A percentile compares a stretch with the other conserved stretches of the same genome.
Conservation (phyloP, 2,888 invertebrate species). For the Yponomeuta evonymella region DNA sequence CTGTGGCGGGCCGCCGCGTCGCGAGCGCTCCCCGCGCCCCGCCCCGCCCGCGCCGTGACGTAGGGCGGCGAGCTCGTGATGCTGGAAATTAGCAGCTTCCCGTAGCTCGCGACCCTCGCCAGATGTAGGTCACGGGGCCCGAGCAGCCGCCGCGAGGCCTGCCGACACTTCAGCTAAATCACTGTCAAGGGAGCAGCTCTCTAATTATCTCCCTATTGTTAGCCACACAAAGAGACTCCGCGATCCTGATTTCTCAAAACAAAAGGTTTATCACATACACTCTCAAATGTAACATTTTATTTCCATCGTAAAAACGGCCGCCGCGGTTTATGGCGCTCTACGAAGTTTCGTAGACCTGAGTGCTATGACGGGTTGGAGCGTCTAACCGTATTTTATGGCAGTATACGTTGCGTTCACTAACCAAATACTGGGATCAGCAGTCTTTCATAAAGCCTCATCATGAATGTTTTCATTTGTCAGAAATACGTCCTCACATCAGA, state of each 20-base stretch:
- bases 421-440: not conserved
- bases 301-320: slow-evolving; percentile 13
- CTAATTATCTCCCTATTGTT: not conserved
- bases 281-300: slow-evolving; percentile 13
- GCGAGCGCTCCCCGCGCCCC: slow-evolving; percentile 38
- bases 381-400: not conserved
- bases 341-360: slow-evolving; percentile 9
- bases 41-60: slow-evolving; percentile 59
- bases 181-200: not conserved
- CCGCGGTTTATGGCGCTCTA: slow-evolving; percentile 9
- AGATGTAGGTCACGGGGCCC: slow-evolving; percentile 75
- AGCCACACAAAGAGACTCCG: not conserved
- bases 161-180: slow-evolving; percentile 61
- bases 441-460: not conserved
- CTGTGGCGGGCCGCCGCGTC: slow-evolving; percentile 52
- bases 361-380: slow-evolving; percentile 4
- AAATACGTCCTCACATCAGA: not conserved
- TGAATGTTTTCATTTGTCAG: not conserved
- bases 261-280: not conserved
- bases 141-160: slow-evolving; percentile 36
- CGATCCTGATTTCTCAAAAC: not conserved
- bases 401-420: not conserved
- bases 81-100: slow-evolving; percentile 76
- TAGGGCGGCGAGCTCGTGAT: slow-evolving; percentile 50
- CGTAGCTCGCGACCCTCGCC: slow-evolving; percentile 65